These are phyloP conservation scores for Netelia inedita DNA, from an alignment of 2,888 invertebrate species.

Conservation along the genomic window DNA sequence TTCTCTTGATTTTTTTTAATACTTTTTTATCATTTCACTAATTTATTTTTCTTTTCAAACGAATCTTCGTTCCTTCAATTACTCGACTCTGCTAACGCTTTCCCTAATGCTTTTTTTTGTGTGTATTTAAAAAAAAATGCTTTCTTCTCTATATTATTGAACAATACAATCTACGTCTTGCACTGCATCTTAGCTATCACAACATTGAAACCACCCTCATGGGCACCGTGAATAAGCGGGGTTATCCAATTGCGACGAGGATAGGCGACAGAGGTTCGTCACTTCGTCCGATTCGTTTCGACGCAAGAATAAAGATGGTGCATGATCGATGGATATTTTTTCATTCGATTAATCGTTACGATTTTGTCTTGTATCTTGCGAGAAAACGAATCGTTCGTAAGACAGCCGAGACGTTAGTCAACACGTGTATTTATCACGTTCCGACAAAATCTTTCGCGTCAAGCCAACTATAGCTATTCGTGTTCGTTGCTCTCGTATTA, in stretches of 20 bases:
- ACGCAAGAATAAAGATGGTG: background rate
- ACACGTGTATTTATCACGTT: constrained; percentile 26
- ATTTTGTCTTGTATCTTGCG: too few species aligned
- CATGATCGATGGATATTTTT: background rate
- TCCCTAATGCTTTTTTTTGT: constrained; percentile 24
- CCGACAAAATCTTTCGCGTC: constrained; percentile 18
- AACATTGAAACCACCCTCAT: constrained; percentile 29
- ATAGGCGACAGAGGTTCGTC: background rate
- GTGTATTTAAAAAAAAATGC: background rate
- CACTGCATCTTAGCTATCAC: constrained; percentile 17
- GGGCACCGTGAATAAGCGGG: constrained; percentile 45
- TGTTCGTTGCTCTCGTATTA: constrained; percentile 1
- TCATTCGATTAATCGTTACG: background rate
- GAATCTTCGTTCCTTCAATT: background rate
- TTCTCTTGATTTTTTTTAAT: constrained; percentile 27
- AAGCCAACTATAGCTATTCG: constrained; percentile 27
- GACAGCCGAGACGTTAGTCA: constrained; percentile 56
- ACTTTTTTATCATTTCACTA: too few species aligned
- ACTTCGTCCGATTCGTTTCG: constrained; percentile 40
- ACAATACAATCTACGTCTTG: background rate
- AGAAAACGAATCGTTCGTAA: constrained; percentile 51
- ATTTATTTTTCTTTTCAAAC: too few species aligned
- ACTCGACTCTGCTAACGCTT: constrained; percentile 1
- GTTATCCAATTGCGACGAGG: constrained; percentile 18
- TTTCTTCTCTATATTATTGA: background rate